phyloP scores from a whole-genome alignment of 2,113 vertebrate species.

The Serinus canaria region DNA sequence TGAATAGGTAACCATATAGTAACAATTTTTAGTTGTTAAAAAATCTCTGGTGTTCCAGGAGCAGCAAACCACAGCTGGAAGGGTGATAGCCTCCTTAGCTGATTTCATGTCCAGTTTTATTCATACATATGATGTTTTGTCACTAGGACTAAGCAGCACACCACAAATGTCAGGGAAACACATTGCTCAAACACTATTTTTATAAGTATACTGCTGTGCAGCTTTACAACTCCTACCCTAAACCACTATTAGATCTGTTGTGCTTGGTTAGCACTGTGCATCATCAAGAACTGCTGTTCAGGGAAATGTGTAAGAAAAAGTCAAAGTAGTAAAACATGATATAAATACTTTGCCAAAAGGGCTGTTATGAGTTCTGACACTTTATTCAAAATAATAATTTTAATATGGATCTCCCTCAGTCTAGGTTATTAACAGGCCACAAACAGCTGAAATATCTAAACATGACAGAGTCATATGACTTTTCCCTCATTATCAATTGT shows the following conservation, averaged over 20 bases:
- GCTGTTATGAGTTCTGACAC: not conserved
- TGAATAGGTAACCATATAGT: not conserved
- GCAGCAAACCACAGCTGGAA: not conserved
- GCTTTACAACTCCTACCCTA: not conserved
- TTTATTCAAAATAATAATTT: not conserved
- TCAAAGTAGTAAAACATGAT: not conserved
- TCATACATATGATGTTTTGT: fast-evolving
- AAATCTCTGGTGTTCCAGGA: not conserved
- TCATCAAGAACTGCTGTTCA: not conserved
- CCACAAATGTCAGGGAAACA: not conserved
- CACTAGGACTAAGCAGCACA: not conserved
- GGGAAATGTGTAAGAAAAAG: not conserved
- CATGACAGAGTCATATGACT: not conserved
- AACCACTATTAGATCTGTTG: not conserved
- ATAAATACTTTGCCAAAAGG: not conserved
- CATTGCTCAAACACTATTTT: not conserved
- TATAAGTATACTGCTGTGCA: not conserved
- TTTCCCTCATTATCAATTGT: not conserved
- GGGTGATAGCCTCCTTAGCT: not conserved
- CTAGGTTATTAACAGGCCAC: not conserved
- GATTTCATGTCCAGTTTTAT: not conserved
- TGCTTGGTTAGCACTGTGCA: not conserved
- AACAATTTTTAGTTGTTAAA: not conserved
- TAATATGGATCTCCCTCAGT: not conserved
- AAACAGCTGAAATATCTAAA: not conserved